phyloP scores from a whole-genome alignment of 37 sponge, comb jelly and placozoan species.

The Aplysina aerophoba region DNA sequence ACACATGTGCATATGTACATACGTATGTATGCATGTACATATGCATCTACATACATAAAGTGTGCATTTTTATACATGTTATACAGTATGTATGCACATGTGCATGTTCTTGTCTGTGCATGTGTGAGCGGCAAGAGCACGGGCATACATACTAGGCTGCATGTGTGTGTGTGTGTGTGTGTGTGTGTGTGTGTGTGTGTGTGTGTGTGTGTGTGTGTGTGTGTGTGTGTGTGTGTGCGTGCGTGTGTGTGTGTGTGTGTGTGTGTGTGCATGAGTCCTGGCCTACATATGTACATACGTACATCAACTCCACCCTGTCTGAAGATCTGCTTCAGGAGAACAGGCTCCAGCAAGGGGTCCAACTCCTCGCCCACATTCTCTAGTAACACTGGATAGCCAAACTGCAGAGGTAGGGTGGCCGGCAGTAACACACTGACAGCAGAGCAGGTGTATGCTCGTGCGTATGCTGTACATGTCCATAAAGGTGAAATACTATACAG shows the following conservation, averaged over 20 bases:
- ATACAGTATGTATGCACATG: too few species aligned
- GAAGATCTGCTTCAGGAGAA: slow-evolving; percentile 95
- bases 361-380: slow-evolving; percentile 97
- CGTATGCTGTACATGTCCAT: too few species aligned
- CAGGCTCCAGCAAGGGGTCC: slow-evolving; percentile 96
- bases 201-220: slow-evolving; percentile 10
- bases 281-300: background rate
- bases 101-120: too few species aligned
- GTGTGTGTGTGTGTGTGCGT: slow-evolving; percentile 24
- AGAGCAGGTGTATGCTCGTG: background rate
- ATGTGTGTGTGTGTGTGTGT: background rate
- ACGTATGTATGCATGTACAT: too few species aligned
- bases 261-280: background rate
- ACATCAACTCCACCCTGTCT: slow-evolving; percentile 89
- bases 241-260: slow-evolving; percentile 16
- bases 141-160: too few species aligned
- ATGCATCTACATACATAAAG: too few species aligned
- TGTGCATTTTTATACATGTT: too few species aligned
- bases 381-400: slow-evolving; percentile 93
- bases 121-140: too few species aligned
- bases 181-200: slow-evolving; percentile 22
- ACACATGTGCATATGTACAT: too few species aligned
- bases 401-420: slow-evolving; percentile 24
- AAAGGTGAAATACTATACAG: too few species aligned
- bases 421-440: background rate